A percentile compares a stretch with the other conserved stretches of the same genome.
These are phyloP conservation scores for Drosophila atripex DNA, from an alignment of 2,888 invertebrate genomes.

Conservation along the genomic window DNA sequence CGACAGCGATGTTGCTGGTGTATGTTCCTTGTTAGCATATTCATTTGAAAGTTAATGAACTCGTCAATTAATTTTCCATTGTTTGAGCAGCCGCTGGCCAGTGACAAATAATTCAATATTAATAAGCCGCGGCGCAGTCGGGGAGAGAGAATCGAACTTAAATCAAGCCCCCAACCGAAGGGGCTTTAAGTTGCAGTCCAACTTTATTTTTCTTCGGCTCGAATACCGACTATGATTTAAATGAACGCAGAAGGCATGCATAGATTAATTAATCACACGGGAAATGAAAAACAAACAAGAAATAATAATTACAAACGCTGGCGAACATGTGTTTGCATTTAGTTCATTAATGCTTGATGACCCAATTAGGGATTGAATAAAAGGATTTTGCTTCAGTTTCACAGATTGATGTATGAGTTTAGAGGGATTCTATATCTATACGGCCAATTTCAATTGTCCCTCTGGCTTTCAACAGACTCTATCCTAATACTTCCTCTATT, in stretches of 20 bases:
- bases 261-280: not conserved
- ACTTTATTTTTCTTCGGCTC: not conserved
- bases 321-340: not conserved
- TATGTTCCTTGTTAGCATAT: conserved; percentile 59
- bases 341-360: not conserved
- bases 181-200: conserved; percentile 7
- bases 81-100: conserved; percentile 56
- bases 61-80: conserved; percentile 75
- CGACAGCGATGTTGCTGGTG: conserved; percentile 14
- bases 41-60: conserved; percentile 77
- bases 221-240: conserved; percentile 27
- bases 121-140: conserved; percentile 30
- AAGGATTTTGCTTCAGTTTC: not conserved
- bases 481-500: too few relatives aligned
- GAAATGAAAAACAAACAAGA: conserved; percentile 6
- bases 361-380: not conserved
- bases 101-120: conserved; percentile 65
- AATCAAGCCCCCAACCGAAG: conserved; percentile 9
- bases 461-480: too few relatives aligned
- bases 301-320: conserved; percentile 5
- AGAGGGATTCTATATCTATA: too few relatives aligned
- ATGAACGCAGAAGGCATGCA: conserved; percentile 3
- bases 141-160: conserved; percentile 3
- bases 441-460: too few relatives aligned
- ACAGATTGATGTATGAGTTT: not conserved